Base-by-base conservation (phyloP, 2,113 vertebrate species). In the Andinoacara biseriatus region DNA sequence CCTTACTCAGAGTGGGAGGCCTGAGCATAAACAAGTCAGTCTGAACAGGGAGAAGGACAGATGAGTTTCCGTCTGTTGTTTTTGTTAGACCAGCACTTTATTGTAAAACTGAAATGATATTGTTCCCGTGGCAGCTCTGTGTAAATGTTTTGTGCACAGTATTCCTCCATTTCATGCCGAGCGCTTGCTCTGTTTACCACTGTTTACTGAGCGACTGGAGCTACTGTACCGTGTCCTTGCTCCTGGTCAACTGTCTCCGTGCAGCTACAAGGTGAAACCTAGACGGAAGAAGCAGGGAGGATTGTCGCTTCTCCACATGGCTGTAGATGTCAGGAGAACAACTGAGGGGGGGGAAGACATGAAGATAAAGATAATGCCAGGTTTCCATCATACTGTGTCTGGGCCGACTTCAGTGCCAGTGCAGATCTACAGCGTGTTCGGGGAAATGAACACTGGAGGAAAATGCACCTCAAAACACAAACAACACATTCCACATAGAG, bases 21-120 rank as follows among this genome's bases (percentile, higher is more conserved):
- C 6, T 1, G 56, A 65, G 78, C 18, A 79, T 92, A 94, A 92
- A 92, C 91, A 92, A 74, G 58, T 33, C 72, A 24, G 76, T 60
- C 82, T 56, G 85, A 75, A 22, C 14, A 26, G 31, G n/a, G 43
- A 85, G 80, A 82, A 78, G 86, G 80, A 86, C 78, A 29, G 74
- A 89, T 88, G 67, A 81, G 58, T 87, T 86, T 86, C 58, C 57
- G 18, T 80, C 80, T 78, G 58, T 83, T 93, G 84, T 89, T 90
- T 93, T 91, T 86, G 81, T 90, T 90, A 83, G 77, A n/a, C 10
- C 76, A 88, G 88, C 86, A 80, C 84, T 92, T 93, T 85, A 90
- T 92, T 93, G 94, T 92, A 90, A 92, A 91, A 86, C 89, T 91
- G 91, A 94, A 91, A 94, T 89, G 90, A 93, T 90, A 93, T 91